A percentile compares a stretch with the other conserved stretches of the same genome.
Conservation (phyloP, 2,113 vertebrate genomes). For the Zingel zingel region DNA sequence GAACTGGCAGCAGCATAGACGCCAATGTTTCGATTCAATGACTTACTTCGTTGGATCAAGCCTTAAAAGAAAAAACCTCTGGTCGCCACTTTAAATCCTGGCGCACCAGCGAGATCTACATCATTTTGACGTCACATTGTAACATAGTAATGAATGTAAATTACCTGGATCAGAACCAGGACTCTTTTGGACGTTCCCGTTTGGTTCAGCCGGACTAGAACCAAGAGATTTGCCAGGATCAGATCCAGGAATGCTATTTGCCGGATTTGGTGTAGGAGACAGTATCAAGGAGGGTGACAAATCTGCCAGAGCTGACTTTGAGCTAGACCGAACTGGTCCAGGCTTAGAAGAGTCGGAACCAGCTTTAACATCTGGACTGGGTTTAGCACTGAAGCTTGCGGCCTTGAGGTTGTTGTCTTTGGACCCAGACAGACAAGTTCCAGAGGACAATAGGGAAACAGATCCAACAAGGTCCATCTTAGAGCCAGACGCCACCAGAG, state of each 20-base stretch:
- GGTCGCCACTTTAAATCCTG: too few species aligned
- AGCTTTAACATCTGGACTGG: background rate
- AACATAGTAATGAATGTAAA: too few species aligned
- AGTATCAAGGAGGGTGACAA: background rate
- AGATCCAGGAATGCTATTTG: slow-evolving; percentile 25
- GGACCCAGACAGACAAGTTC: slow-evolving; percentile 3
- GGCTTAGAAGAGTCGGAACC: slow-evolving; percentile 1
- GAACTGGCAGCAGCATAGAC: too few species aligned
- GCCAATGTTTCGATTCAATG: too few species aligned
- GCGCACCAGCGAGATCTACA: too few species aligned
- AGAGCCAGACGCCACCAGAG: slow-evolving; percentile 7
- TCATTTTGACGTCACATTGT: too few species aligned
- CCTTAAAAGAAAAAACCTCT: too few species aligned
- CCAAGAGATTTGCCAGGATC: slow-evolving; percentile 17
- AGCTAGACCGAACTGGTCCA: background rate
- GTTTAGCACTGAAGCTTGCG: background rate
- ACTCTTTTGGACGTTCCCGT: slow-evolving; percentile 19
- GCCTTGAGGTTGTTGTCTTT: slow-evolving; percentile 24
- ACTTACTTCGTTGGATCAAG: too few species aligned
- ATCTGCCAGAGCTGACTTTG: slow-evolving; percentile 32
- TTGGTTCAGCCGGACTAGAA: background rate
- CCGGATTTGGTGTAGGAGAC: slow-evolving; percentile 18
- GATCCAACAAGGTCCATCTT: background rate
- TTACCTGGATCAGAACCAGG: slow-evolving; percentile 59
- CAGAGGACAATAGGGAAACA: background rate